These are phyloP conservation scores for Willisornis vidua DNA, from an alignment of 2,113 vertebrate species.

Conservation along the genomic window DNA sequence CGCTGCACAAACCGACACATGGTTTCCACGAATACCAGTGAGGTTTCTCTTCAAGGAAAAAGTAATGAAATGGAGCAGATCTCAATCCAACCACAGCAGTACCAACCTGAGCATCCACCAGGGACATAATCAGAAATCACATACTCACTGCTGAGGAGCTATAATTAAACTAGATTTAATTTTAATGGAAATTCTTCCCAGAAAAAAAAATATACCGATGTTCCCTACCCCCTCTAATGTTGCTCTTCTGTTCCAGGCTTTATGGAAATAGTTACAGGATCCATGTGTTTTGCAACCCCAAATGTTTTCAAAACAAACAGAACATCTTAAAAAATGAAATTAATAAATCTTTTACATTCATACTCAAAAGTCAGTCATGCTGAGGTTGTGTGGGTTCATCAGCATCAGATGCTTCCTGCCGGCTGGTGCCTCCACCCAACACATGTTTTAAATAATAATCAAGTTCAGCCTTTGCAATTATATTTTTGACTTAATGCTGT, in stretches of 20 bases:
- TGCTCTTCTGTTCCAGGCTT: slow-evolving; percentile 62
- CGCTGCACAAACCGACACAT: slow-evolving; percentile 20
- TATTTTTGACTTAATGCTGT: slow-evolving; percentile 67
- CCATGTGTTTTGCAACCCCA: slow-evolving; percentile 66
- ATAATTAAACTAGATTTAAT: slow-evolving; percentile 84
- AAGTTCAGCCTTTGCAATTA: slow-evolving; percentile 68
- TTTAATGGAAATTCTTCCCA: slow-evolving; percentile 81
- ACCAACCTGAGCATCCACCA: slow-evolving; percentile 72
- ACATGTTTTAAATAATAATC: slow-evolving; percentile 73
- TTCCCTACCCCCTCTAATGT: slow-evolving; percentile 54
- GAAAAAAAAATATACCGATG: slow-evolving; percentile 42
- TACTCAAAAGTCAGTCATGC: slow-evolving; percentile 50
- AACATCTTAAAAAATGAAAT: slow-evolving; percentile 69
- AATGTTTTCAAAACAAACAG: slow-evolving; percentile 73
- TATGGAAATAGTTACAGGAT: slow-evolving; percentile 74
- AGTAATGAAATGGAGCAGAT: slow-evolving; percentile 78
- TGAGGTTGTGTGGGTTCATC: slow-evolving; percentile 64
- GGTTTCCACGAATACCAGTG: slow-evolving; percentile 55
- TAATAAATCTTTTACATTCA: slow-evolving; percentile 66
- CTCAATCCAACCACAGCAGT: slow-evolving; percentile 76
- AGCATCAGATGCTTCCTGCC: slow-evolving; percentile 61
- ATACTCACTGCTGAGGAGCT: slow-evolving; percentile 76
- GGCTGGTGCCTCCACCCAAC: slow-evolving; percentile 64
- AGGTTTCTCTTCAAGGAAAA: slow-evolving; percentile 75
- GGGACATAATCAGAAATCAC: slow-evolving; percentile 81